Percentiles rank a stretch among this genome's conserved stretches.
phyloP scores from a whole-genome alignment of 2,797 vertebrate species.

The Takifugu ocellatus region DNA sequence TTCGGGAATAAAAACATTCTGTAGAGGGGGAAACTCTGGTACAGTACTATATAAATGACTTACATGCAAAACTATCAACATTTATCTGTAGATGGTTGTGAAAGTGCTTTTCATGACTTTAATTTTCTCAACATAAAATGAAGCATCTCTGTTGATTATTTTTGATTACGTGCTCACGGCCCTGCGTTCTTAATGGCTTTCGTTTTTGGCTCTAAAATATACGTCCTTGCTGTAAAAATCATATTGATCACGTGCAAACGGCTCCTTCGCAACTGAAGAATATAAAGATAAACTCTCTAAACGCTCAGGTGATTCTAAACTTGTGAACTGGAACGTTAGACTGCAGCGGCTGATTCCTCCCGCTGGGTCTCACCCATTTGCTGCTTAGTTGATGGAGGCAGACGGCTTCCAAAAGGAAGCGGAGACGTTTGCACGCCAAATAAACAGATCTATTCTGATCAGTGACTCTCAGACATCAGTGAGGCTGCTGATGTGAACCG shows the following conservation, averaged over 20 bases:
- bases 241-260: constrained; percentile 24
- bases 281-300: too few relatives aligned
- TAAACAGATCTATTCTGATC: background rate
- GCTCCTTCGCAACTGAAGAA: constrained; percentile 18
- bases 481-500: constrained; percentile 18
- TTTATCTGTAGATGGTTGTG: constrained; percentile 45
- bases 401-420: background rate
- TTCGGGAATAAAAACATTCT: constrained; percentile 42
- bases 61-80: constrained; percentile 52
- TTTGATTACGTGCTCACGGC: constrained; percentile 30
- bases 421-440: background rate
- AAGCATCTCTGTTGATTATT: constrained; percentile 32
- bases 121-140: constrained; percentile 36
- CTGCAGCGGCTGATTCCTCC: constrained; percentile 12
- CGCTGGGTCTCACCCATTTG: background rate
- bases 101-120: constrained; percentile 53
- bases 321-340: too few relatives aligned
- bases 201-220: constrained; percentile 26
- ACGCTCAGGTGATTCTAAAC: too few relatives aligned
- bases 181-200: constrained; percentile 22
- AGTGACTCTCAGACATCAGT: background rate
- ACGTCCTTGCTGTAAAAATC: constrained; percentile 11
- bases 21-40: constrained; percentile 38
- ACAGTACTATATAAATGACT: constrained; percentile 51
- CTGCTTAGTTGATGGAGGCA: constrained; percentile 10